phyloP scores from a whole-genome alignment of 2,797 vertebrate species.

The Gymnocypris eckloni region DNA sequence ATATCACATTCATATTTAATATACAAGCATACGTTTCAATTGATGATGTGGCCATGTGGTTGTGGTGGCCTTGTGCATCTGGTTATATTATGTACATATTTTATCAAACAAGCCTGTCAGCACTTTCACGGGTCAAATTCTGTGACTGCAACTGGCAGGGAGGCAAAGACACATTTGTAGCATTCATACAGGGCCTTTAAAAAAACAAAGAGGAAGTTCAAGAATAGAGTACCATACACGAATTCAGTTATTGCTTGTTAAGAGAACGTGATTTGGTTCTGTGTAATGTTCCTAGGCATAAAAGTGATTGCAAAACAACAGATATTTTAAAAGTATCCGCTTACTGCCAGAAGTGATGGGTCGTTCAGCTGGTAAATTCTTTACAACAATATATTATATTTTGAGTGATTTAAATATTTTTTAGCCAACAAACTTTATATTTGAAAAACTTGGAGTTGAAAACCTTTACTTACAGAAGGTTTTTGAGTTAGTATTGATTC shows the following conservation, averaged over 20 bases:
- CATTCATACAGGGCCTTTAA: background rate
- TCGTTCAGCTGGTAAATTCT: background rate
- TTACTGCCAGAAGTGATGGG: background rate
- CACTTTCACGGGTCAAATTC: conserved; percentile 37
- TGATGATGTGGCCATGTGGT: conserved; percentile 41
- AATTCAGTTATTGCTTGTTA: background rate
- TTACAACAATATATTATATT: background rate
- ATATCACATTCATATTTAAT: conserved; percentile 57
- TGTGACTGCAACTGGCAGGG: background rate
- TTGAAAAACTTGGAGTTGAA: background rate
- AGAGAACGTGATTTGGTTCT: background rate
- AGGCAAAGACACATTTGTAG: background rate
- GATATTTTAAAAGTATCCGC: background rate
- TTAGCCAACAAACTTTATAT: background rate
- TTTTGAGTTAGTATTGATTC: conserved; percentile 8
- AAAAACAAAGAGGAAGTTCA: background rate
- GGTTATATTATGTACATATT: conserved; percentile 55
- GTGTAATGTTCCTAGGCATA: background rate
- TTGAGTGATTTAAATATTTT: background rate
- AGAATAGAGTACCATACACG: background rate
- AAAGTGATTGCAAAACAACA: background rate
- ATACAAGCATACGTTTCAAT: conserved; percentile 48
- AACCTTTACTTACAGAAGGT: background rate
- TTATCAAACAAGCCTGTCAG: conserved; percentile 49
- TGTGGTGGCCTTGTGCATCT: conserved; percentile 38